Percentiles rank a stretch among this genome's conserved stretches.
phyloP scores from a whole-genome alignment of 1,140 invertebrate genomes.

The Neomicropteryx cornuta region DNA sequence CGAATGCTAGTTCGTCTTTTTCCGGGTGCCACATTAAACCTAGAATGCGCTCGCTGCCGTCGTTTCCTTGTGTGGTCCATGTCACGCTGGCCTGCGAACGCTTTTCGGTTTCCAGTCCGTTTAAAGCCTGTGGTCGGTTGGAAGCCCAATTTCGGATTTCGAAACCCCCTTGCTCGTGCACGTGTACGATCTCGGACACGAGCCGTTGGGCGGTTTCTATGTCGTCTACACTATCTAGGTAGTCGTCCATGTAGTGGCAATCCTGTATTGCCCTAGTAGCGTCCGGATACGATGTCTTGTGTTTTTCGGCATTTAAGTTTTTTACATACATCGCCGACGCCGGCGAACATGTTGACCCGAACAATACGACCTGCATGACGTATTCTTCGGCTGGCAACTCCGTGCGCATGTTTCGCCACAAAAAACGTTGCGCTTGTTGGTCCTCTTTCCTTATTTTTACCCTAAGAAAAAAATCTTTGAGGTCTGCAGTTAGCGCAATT shows the following conservation, averaged over 20 bases:
- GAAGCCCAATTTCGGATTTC: constrained; percentile 12
- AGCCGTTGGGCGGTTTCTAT: constrained; percentile 14
- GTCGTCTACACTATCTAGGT: constrained; percentile 18
- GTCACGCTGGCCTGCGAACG: constrained; percentile 6
- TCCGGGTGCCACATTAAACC: constrained; percentile 15
- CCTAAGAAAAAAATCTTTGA: constrained; percentile 13
- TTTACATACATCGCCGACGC: constrained; percentile 21
- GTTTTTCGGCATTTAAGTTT: constrained; percentile 19
- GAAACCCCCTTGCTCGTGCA: constrained; percentile 18
- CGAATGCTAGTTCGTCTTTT: constrained; percentile 14
- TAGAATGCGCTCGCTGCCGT: constrained; percentile 10
- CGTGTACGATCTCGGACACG: constrained; percentile 14
- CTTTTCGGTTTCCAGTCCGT: constrained; percentile 10
- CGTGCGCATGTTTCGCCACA: constrained; percentile 13
- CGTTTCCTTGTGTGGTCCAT: constrained; percentile 7
- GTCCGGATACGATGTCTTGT: constrained; percentile 8
- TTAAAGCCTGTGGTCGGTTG: constrained; percentile 10
- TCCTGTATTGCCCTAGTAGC: constrained; percentile 17
- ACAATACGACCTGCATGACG: constrained; percentile 15
- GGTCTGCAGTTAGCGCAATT: constrained; percentile 14
- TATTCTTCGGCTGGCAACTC: too few relatives aligned
- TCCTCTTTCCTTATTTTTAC: constrained; percentile 14
- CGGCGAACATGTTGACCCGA: constrained; percentile 21
- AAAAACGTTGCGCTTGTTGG: constrained; percentile 14
- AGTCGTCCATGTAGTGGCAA: constrained; percentile 27